Percentiles rank a stretch among this genome's conserved stretches.
phyloP scores from a whole-genome alignment of 2,113 vertebrate species.

The Gavia stellata region DNA sequence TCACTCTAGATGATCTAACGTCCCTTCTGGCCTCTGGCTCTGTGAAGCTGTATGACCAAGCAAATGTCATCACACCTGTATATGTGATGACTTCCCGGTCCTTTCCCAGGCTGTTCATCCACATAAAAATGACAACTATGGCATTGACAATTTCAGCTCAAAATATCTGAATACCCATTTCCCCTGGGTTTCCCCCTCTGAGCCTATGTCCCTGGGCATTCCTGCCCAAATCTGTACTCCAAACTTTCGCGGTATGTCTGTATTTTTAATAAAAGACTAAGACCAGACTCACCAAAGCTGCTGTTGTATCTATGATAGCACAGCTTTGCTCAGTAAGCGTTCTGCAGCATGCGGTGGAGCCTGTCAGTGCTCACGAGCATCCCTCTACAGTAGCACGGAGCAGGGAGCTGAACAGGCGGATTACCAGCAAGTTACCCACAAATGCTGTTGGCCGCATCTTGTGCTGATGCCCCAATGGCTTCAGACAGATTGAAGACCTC shows the following conservation, averaged over 20 bases:
- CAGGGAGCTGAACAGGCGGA: not conserved
- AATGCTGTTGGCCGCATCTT: rapidly evolving
- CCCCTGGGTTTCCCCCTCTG: not conserved
- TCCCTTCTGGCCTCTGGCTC: not conserved
- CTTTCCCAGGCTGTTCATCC: not conserved
- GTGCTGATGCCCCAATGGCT: not conserved
- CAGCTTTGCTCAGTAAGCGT: not conserved
- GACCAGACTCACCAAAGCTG: not conserved
- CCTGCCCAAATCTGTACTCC: not conserved
- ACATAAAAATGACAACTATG: not conserved
- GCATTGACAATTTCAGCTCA: not conserved
- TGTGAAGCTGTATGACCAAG: not conserved
- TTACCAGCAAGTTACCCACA: not conserved
- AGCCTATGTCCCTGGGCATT: not conserved
- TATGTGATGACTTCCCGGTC: not conserved
- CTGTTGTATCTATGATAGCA: not conserved
- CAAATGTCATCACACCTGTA: not conserved
- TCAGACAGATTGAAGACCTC: not conserved
- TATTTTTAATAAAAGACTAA: not conserved
- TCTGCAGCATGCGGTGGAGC: not conserved
- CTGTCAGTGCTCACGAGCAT: not conserved
- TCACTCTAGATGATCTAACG: not conserved
- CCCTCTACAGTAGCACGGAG: not conserved
- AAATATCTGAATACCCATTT: not conserved
- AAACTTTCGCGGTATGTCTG: not conserved